phyloP scores from a whole-genome alignment of 1,140 invertebrate species.

The Acarapis woodi region DNA sequence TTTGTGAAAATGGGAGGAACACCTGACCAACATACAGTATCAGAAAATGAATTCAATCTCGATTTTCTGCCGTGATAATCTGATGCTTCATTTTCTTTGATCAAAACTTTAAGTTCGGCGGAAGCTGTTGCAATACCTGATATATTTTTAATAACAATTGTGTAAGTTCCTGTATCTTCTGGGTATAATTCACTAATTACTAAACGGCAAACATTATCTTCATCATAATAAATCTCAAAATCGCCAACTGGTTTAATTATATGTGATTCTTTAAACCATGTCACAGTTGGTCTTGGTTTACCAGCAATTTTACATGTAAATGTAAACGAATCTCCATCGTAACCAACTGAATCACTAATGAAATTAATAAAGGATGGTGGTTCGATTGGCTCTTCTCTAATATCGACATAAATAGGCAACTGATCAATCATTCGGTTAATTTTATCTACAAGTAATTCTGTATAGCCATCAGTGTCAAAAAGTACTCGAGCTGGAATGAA shows the following conservation, averaged over 20 bases:
- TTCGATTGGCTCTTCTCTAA: slow-evolving; percentile 36
- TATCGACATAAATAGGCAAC: slow-evolving; percentile 66
- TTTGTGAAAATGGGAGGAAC: too few species aligned
- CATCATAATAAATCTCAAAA: slow-evolving; percentile 60
- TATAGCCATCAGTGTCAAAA: slow-evolving; percentile 46
- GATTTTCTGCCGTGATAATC: slow-evolving; percentile 1
- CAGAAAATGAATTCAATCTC: background rate
- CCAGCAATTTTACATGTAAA: slow-evolving; percentile 65
- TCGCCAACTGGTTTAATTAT: slow-evolving; percentile 38
- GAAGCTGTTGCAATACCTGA: slow-evolving; percentile 72
- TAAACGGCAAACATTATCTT: slow-evolving; percentile 63
- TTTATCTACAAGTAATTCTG: slow-evolving; percentile 50
- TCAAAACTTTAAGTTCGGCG: slow-evolving; percentile 55
- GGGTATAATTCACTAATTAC: slow-evolving; percentile 84
- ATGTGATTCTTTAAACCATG: slow-evolving; percentile 73
- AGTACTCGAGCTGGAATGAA: slow-evolving; percentile 69
- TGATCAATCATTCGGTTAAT: slow-evolving; percentile 67
- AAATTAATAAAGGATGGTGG: slow-evolving; percentile 60
- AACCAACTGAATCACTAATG: slow-evolving; percentile 20
- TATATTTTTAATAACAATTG: slow-evolving; percentile 78
- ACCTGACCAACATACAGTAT: too few species aligned
- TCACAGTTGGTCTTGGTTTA: slow-evolving; percentile 56
- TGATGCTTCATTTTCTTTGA: slow-evolving; percentile 25
- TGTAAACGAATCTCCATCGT: slow-evolving; percentile 56
- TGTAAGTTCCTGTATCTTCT: slow-evolving; percentile 85